Base-by-base conservation (phyloP, 2,888 invertebrate species). In the Lepidonotus clava region DNA sequence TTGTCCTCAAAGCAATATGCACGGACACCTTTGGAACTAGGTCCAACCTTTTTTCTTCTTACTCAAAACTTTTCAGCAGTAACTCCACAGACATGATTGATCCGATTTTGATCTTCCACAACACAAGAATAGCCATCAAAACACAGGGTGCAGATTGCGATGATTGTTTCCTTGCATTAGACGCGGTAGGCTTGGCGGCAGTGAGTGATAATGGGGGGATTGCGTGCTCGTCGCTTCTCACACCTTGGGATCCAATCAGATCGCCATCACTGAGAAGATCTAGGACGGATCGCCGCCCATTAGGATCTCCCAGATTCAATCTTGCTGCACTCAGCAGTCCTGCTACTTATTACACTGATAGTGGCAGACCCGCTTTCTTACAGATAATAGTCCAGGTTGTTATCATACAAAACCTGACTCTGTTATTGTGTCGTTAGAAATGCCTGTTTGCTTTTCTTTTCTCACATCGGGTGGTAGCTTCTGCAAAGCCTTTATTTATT, bases 101-200 rank as follows among this genome's bases (percentile, higher is more conserved):
- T 71, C 71, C 21, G 21, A 18, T 11, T 71, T 71, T 71, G 71
- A 71, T 71, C 71, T 38, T 18, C 71, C 5, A 71, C 71, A 71
- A 71, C 71, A 71, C 71, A 71, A 71, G 71, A 71, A 71, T 34
- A n/a, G 71, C 38, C 71, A 14, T 38, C 34, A 38, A 36, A 71
- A 71, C 71, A 71, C 71, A 71, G 38, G 21, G 71, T n/a, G 71
- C 11, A 34, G 71, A 71, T 71, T 71, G 71, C 71, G 34, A 71
- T 71, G 71, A 71, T 71, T 71, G 71, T 71, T 71, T 71, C 71
- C 71, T 24, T 71, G 71, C 71, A 71, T 71, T 71, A 71, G 71
- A 71, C 36, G 38, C 36, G 34, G 36, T 8, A 34, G n/a, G 71
- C 36, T 38, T 11, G 36, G 21, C 38, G 11, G 5, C 14, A 38